Evolutionary conservation across 2,113 vertebrate genomes (phyloP), one percentile per base, ranked within the genome.

Genomic region (Lepidothrix coronata): DNA sequence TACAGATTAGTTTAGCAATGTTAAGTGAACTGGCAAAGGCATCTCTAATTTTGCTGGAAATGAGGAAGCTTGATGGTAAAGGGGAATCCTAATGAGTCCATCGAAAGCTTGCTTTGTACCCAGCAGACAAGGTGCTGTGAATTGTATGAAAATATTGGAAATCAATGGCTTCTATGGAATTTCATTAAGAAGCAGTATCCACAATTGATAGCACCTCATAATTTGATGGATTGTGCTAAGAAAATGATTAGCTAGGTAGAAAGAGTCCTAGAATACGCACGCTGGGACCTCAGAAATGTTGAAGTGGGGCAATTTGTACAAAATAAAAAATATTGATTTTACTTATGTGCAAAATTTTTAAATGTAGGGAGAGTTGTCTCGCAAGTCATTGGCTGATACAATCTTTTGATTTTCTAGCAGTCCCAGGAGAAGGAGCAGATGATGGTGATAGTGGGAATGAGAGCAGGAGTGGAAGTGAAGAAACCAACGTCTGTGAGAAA

Each of bases 101-200:
- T 99, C 98, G 99, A 99, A 99, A 97, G 98, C 98, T 98, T 98
- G 98, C 99, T 99, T 99, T 99, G 98, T 99, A 98, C 98, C 98
- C 98, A 97, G 98, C 98, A 98, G 99, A 99, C 98, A 98, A 98
- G 98, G 98, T 98, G 98, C 98, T 98, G 99, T 98, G 98, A 99
- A 98, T 99, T 98, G 98, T 99, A 99, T 99, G 98, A 99, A 98
- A 99, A 98, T 99, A 99, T 99, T 99, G 99, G 98, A 99, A 99
- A 99, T 99, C 99, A 98, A 99, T 99, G 98, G 92, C 98, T 98
- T 98, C 98, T 99, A 99, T 99, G 99, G 99, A 99, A 99, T 99
- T 99, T 99, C 99, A 99, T 99, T 99, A 99, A 98, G 99, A 97
- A 98, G 98, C 99, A 97, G 99, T 98, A 99, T 99, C 99, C 98